Evolutionary conservation across 2,797 vertebrate genomes (phyloP), one percentile per base, ranked within the genome.

Genomic region (Vespertilio murinus): DNA sequence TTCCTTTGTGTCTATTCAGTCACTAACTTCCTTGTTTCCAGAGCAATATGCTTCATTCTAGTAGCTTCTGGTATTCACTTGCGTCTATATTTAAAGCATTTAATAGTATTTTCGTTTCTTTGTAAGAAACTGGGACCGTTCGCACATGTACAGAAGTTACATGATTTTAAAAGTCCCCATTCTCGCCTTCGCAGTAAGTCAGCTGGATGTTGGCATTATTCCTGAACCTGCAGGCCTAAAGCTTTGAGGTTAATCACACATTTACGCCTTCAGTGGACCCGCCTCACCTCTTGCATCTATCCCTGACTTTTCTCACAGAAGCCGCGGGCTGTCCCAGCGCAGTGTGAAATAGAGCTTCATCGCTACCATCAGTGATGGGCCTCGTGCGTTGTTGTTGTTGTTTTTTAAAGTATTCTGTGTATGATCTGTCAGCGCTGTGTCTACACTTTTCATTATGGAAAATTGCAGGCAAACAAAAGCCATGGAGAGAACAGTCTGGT

Each of bases 1-100:
- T 93, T 93, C 79, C 42, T 94, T 97, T 95, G 82, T 92, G 54
- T 95, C 91, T 94, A 67, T 94, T 97, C 87, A 95, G n/a, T 95
- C 91, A 61, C 91, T 89, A 88, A 95, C 94, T 95, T 96, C 91
- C 93, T 94, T 90, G 93, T 97, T 97, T 95, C 91, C 93, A 97
- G 96, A 89, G 90, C 91, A 97, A 71, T 94, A 49, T 92, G 33
- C 74, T 92, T 94, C 74, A 70, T 94, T 95, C 86, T 67, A 91
- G 8, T 38, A 54, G 75, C 4, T 42, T 91, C 80, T 96, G 87
- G 82, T 87, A 89, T 97, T 94, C 92, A 67, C 89, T 94, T 94
- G 96, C 71, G 23, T 92, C 95, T 97, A 74, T 94, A 95, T 96
- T 96, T 95, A 93, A 95, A 95, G 70, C 89, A 89, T 49, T 94